phyloP scores from a whole-genome alignment of 2,797 vertebrate genomes.

The Platyrinchus mystaceus region DNA sequence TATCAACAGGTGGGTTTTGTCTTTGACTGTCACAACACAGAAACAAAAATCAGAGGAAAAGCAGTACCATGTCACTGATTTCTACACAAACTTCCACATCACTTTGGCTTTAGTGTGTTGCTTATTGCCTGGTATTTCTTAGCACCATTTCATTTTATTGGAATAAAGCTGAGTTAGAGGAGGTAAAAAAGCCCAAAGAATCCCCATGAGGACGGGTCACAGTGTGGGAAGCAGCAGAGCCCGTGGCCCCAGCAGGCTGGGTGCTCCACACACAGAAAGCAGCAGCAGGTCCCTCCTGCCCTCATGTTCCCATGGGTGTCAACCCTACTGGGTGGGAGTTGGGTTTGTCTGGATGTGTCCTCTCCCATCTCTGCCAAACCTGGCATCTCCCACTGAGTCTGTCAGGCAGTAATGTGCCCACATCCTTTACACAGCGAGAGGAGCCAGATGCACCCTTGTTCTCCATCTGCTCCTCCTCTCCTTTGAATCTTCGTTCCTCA shows the following conservation, averaged over 20 bases:
- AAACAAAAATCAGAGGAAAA: background rate
- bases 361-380: background rate
- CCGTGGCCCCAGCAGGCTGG: background rate
- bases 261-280: rapidly evolving
- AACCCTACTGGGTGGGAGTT: background rate
- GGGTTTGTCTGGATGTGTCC: background rate
- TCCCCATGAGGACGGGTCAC: background rate
- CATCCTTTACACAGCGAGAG: background rate
- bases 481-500: background rate
- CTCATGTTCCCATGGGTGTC: rapidly evolving
- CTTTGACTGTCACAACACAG: background rate
- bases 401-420: background rate
- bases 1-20: background rate
- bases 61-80: background rate
- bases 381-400: background rate
- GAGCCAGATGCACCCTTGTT: background rate
- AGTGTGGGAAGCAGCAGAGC: background rate
- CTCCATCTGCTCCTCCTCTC: background rate
- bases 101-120: background rate
- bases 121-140: background rate
- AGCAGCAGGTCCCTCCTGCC: background rate
- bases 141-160: background rate
- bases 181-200: background rate
- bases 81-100: background rate
- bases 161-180: background rate